Conservation (phyloP, 2,888 invertebrate species). For the Amiota minor region DNA sequence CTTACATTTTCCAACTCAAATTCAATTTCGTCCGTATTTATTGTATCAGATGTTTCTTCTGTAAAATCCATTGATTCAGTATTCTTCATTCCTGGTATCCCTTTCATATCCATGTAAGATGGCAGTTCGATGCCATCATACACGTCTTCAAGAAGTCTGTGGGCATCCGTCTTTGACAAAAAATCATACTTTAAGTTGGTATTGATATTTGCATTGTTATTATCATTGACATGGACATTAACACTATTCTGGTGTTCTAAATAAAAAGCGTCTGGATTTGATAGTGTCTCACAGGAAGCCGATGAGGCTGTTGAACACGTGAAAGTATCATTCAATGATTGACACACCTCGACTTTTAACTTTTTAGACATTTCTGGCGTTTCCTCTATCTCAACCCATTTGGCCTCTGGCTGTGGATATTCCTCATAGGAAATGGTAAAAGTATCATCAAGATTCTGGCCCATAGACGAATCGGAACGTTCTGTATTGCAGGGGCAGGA, state of each 20-base stretch:
- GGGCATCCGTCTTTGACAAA: too few species aligned
- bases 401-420: slow-evolving; percentile 40
- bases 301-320: background rate
- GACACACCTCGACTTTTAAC: slow-evolving; percentile 39
- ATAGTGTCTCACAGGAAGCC: background rate
- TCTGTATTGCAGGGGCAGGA: too few species aligned
- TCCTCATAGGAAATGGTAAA: slow-evolving; percentile 28
- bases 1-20: too few species aligned
- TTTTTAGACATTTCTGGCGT: slow-evolving; percentile 36
- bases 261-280: background rate
- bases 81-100: too few species aligned
- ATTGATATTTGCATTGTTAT: too few species aligned
- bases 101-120: too few species aligned
- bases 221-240: slow-evolving; percentile 59
- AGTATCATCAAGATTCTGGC: background rate
- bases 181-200: slow-evolving; percentile 45
- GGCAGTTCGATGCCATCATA: too few species aligned
- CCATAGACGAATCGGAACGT: slow-evolving; percentile 20
- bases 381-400: slow-evolving; percentile 49
- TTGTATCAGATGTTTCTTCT: too few species aligned
- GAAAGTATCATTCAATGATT: background rate
- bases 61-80: too few species aligned
- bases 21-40: too few species aligned
- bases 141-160: too few species aligned
- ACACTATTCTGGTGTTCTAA: slow-evolving; percentile 46